Conservation (phyloP, 2,888 invertebrate species). For the Geotrupes spiniger region DNA sequence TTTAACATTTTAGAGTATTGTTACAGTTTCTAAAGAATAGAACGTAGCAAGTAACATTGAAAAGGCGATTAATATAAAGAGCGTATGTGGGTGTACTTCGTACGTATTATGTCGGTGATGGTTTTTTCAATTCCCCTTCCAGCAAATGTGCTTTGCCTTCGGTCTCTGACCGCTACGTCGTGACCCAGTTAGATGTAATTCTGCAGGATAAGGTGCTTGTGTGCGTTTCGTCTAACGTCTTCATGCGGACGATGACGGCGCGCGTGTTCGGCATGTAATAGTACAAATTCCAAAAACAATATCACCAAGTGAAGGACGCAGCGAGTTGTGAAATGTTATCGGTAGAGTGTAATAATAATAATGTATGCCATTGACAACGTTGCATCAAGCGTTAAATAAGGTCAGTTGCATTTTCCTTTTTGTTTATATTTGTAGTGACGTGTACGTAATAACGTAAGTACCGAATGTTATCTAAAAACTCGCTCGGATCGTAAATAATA, state of each 20-base stretch:
- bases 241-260: background rate
- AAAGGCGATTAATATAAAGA: too few relatives aligned
- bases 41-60: too few relatives aligned
- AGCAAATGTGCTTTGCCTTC: slow-evolving; percentile 22
- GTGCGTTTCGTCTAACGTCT: slow-evolving; percentile 11
- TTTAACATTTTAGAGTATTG: too few relatives aligned
- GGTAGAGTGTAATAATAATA: background rate
- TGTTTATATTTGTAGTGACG: background rate
- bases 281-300: background rate
- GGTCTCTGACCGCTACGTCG: slow-evolving; percentile 29
- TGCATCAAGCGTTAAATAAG: slow-evolving; percentile 12
- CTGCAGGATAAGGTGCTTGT: slow-evolving; percentile 20
- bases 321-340: too few relatives aligned
- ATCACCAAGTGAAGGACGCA: too few relatives aligned
- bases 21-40: too few relatives aligned
- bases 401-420: slow-evolving; percentile 12
- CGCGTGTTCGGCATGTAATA: slow-evolving; percentile 5
- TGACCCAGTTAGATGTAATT: slow-evolving; percentile 25
- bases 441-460: background rate
- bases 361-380: background rate
- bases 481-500: background rate
- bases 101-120: slow-evolving; percentile 8
- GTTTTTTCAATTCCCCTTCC: slow-evolving; percentile 24
- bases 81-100: too few relatives aligned
- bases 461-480: background rate